Evolutionary conservation across 2,888 invertebrate genomes (phyloP), one percentile per base, ranked within the genome.

Genomic region (Phlogophora meticulosa): DNA sequence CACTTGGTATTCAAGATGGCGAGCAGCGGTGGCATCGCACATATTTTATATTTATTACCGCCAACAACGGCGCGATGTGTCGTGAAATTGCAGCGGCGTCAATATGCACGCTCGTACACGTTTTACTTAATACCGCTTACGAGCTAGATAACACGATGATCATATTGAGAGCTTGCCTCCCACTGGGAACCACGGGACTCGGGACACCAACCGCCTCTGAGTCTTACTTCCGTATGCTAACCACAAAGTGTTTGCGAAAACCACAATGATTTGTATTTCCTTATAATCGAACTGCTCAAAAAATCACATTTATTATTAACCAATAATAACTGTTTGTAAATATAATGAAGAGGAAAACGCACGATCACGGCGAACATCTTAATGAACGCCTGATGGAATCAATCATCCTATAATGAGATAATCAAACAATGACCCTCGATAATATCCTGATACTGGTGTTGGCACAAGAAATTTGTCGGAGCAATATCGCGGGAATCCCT

Each of bases 391-490:
- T 88, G 91, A 93, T 93, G 88, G 90, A 92, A 94, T 94, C 94
- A 94, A 94, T 95, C 93, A 91, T 88, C 89, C 88, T 78, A 88
- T 94, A 94, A 95, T 94, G 93, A 93, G 91, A 91, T 91, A 91
- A 92, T 92, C 93, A 94, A 95, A 95, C 95, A 95, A 93, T 93
- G 93, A 92, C 92, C 92, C 90, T 85, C 91, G 86, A 91, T 93
- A 92, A 91, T 92, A 92, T 92, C 88, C 79, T 84, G 88, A 90
- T 90, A 90, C 87, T 89, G 86, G 82, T 94, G 94, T 95, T 95
- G 93, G 94, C 93, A 92, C 91, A 95, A 94, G 95, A 94, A 94
- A 95, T 95, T 94, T 94, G 91, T 88, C 89, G 89, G 80, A 86
- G 87, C 92, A 91, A 93, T 93, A 92, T 92, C 86, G 89, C 85